These are phyloP conservation scores for Papilio xuthus DNA, from an alignment of 1,140 invertebrate genomes.

Conservation along the genomic window DNA sequence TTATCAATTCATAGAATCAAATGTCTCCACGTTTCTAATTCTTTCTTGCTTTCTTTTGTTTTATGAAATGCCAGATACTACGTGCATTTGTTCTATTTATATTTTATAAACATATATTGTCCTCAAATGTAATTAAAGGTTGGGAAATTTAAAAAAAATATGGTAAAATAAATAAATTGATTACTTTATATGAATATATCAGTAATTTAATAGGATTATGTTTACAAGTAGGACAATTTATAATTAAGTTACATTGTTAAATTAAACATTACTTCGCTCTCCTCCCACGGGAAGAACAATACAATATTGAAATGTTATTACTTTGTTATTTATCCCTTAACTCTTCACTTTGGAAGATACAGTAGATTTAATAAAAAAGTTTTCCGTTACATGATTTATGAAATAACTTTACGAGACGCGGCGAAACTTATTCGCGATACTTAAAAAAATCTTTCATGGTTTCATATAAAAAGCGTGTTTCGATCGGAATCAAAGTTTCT, in stretches of 20 bases:
- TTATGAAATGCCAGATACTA: neutral
- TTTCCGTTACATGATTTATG: slow-evolving; percentile 1
- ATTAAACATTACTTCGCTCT: neutral
- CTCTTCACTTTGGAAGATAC: neutral
- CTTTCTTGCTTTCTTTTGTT: neutral
- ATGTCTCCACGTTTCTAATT: neutral
- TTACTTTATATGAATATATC: too few species aligned
- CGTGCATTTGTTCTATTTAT: neutral
- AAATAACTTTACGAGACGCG: slow-evolving; percentile 12
- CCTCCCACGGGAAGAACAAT: neutral
- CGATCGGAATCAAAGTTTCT: neutral
- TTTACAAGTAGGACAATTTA: neutral
- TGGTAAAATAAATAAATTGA: too few species aligned
- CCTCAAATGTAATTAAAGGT: too few species aligned
- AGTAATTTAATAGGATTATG: neutral
- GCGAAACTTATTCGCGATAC: neutral
- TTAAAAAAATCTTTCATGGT: neutral
- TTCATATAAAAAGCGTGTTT: neutral
- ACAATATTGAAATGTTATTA: neutral
- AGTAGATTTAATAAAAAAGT: slow-evolving; percentile 20
- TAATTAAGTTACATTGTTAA: neutral
- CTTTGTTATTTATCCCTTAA: neutral
- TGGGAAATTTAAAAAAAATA: too few species aligned
- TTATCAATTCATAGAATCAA: neutral
- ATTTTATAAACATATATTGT: too few species aligned